phyloP scores from a whole-genome alignment of 1,140 invertebrate genomes.

The Octopus bimaculoides region DNA sequence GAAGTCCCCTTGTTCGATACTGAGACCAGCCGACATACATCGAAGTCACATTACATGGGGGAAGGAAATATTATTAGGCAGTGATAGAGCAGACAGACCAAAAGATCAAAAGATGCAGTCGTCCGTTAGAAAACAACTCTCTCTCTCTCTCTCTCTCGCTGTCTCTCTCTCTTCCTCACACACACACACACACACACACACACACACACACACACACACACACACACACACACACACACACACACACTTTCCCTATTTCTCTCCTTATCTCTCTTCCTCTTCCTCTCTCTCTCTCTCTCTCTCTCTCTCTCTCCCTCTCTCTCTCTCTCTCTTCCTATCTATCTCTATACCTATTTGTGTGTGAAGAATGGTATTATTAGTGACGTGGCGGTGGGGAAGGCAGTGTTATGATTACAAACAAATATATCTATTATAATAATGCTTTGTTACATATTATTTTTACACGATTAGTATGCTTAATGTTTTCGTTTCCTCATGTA shows the following conservation, averaged over 20 bases:
- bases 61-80: too few species aligned
- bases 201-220: too few species aligned
- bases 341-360: neutral
- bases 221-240: too few species aligned
- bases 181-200: too few species aligned
- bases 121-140: too few species aligned
- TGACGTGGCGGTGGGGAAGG: neutral
- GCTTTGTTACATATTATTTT: neutral
- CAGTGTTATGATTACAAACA: neutral
- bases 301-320: neutral
- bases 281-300: constrained; percentile 5
- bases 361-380: neutral
- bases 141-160: neutral
- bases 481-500: neutral
- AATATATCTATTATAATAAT: neutral
- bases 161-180: too few species aligned
- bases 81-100: too few species aligned
- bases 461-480: neutral
- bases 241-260: constrained; percentile 46
- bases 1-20: too few species aligned
- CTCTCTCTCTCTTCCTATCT: neutral
- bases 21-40: too few species aligned
- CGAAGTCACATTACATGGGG: too few species aligned
- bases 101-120: too few species aligned
- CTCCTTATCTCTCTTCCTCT: constrained; percentile 30